Evolutionary conservation across 2,113 vertebrate species (phyloP).

Genomic region (Toxotes jaculatrix): DNA sequence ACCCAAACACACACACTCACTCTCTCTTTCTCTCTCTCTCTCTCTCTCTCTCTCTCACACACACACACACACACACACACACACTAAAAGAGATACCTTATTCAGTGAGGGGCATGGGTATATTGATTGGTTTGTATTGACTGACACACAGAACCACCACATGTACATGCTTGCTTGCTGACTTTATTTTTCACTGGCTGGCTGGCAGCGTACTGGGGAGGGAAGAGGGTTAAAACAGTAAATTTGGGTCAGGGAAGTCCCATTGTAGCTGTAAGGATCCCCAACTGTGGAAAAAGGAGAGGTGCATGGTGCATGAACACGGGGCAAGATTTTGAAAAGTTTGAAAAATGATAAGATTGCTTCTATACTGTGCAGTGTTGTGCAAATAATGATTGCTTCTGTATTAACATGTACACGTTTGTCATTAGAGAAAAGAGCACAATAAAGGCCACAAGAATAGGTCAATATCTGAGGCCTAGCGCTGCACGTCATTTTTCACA

Average conservation of each 20-base stretch:
- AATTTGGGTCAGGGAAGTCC: constrained; percentile 25
- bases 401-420: constrained; percentile 58
- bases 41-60: not conserved
- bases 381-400: constrained; percentile 21
- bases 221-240: not conserved
- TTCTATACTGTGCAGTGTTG: not conserved
- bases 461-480: constrained; percentile 12
- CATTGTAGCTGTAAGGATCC: constrained; percentile 5
- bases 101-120: constrained; percentile 37
- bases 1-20: not conserved
- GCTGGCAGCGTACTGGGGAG: constrained; percentile 11
- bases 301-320: not conserved
- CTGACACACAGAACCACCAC: constrained; percentile 62
- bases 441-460: constrained; percentile 41
- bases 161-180: constrained; percentile 61
- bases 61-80: constrained; percentile 17
- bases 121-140: constrained; percentile 76
- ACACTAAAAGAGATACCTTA: constrained; percentile 33
- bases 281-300: not conserved
- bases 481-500: constrained; percentile 34
- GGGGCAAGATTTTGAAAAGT: not conserved
- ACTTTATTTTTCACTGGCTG: constrained; percentile 66
- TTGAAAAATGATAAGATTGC: not conserved
- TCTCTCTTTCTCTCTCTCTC: not conserved
- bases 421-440: constrained; percentile 59